Evolutionary conservation across 1,140 invertebrate species (phyloP).

Genomic region (Caenorhabditis briggsae): DNA sequence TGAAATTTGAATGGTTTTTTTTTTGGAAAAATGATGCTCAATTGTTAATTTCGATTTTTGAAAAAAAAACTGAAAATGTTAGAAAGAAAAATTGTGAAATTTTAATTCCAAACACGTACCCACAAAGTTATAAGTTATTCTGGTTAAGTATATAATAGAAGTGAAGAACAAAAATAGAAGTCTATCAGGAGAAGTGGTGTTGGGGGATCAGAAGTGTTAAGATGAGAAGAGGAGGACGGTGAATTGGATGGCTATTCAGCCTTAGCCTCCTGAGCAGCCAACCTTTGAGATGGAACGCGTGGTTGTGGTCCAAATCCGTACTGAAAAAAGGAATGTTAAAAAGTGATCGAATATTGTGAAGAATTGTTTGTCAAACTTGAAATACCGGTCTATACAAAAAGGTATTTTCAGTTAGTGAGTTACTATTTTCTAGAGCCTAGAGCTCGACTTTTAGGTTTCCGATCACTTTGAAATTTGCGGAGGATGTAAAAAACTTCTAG

Average conservation of each 20-base stretch:
- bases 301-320: constrained; percentile 61
- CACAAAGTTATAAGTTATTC: constrained; percentile 23
- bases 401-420: too few relatives aligned
- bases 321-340: constrained; percentile 43
- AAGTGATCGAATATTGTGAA: background rate
- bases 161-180: background rate
- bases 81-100: background rate
- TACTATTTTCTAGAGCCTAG: too few relatives aligned
- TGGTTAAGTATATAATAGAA: background rate
- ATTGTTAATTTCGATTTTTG: background rate
- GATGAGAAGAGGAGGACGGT: background rate
- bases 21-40: too few relatives aligned
- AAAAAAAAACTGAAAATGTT: background rate
- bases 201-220: background rate
- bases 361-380: background rate
- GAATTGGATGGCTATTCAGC: constrained; percentile 18
- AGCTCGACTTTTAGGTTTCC: too few relatives aligned
- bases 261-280: constrained; percentile 50
- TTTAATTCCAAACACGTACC: background rate
- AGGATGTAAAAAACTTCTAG: too few relatives aligned
- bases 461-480: too few relatives aligned
- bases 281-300: constrained; percentile 49
- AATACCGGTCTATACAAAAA: too few relatives aligned
- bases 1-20: background rate
- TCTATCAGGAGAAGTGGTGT: background rate